Base-by-base conservation (phyloP, 1,140 invertebrate species). In the Rhyzopertha dominica region DNA sequence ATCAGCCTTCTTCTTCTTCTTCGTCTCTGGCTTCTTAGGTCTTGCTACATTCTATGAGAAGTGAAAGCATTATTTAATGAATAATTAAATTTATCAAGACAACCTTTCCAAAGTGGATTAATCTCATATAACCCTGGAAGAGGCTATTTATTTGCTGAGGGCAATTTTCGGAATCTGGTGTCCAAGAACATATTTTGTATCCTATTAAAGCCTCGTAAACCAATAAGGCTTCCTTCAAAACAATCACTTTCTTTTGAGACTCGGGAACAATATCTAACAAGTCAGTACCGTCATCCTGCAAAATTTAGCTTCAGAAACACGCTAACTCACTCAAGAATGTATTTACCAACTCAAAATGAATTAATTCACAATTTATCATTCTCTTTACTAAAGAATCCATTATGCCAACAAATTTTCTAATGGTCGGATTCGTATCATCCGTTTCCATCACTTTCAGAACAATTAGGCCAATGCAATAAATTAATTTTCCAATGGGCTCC, bases 171-270 rank as follows among this genome's bases (percentile, higher is more conserved):
- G 63, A 68, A 2, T 61, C 48, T 3, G 18, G 18, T 1, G 61
- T 68, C 69, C 60, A 62, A 2, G 66, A 59, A n/a, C 48, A 55
- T 5, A 78, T 67, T 58, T 60, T 68, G 46, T 65, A 76, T 5
- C 68, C 68, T 9, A 77, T 75, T 10, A 78, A 51, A 20, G 73
- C 67, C 49, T 78, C 76, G 31, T 69, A 74, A 25, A 68, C 61
- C 2, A 50, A 63, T 14, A 75, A 53, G 1, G 63, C 61, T 38
- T 74, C 60, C 47, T 70, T 63, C 19, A 77, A 44, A 18, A 62
- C 59, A 13, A 68, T 52, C 5, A 72, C 36, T 58, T 72, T 74
- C 23, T 62, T 46, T 44, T 75, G 67, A 13, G 66, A 60, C 47
- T 74, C 73, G 8, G 69, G 64, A 40, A 66, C 37, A 22, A 67